Evolutionary conservation across 2,888 invertebrate species (phyloP), one percentile per base, ranked within the genome.

Genomic region (Apodemia zela): DNA sequence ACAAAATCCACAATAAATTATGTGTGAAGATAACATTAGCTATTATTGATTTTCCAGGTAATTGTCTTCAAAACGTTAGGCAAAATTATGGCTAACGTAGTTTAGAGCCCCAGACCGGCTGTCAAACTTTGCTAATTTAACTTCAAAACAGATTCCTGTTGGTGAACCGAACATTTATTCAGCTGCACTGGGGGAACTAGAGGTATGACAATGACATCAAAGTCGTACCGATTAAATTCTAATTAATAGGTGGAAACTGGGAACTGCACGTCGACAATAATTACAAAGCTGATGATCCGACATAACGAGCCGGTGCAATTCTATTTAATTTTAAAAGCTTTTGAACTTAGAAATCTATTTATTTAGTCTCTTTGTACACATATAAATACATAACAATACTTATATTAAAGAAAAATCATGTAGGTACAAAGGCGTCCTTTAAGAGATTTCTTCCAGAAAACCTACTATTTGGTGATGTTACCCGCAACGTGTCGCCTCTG

Each of bases 111-210:
- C 15, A n/a, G 42, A 82, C 85, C 85, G 83, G 87, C 82, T 87
- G 89, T 89, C 88, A 87, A 90, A 90, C 89, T 90, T 90, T 89
- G 84, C 85, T 88, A 90, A 90, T 90, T 90, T 88, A 90, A 89
- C 88, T 90, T 89, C 86, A 86, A 86, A 89, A 87, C 84, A 85
- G 85, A 81, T 83, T 84, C 74, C 84, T 78, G 83, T 77, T 79
- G 82, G 83, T 83, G 77, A 72, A 78, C 79, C 71, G 79, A 79
- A 77, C 82, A 82, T 83, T 86, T 82, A 81, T 81, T 82, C 78
- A 76, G 77, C 78, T 75, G 73, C 77, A 76, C 15, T n/a, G 42
- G 42, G 33, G 70, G 74, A 76, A 76, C 73, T 78, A 76, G 75
- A 73, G 72, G 71, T 75, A 77, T 77, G 77, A 82, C 78, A 79